Percentiles rank a stretch among this genome's conserved stretches.
Conservation (phyloP, 1,140 invertebrate genomes). For the Polyergus mexicanus region DNA sequence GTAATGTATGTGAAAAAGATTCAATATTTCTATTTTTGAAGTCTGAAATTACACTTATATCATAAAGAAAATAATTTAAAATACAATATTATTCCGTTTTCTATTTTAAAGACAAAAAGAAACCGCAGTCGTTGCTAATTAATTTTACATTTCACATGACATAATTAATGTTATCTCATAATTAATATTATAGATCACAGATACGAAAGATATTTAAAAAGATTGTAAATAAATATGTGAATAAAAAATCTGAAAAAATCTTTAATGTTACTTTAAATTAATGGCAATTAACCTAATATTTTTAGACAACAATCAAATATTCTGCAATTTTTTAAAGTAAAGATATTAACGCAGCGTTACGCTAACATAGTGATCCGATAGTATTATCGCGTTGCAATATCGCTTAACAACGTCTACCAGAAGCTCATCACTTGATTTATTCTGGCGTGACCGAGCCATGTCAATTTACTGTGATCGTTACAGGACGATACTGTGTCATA, state of each 20-base stretch:
- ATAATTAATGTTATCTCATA: too few species aligned
- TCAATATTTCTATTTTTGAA: not conserved
- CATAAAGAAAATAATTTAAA: too few species aligned
- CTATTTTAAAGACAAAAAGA: too few species aligned
- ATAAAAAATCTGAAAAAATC: not conserved
- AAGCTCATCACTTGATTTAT: constrained; percentile 33
- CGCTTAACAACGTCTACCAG: constrained; percentile 6
- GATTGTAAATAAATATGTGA: not conserved
- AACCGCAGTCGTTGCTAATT: too few species aligned
- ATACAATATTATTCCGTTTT: too few species aligned
- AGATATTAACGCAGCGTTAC: constrained; percentile 1
- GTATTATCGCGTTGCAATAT: constrained; percentile 35
- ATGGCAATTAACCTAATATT: not conserved
- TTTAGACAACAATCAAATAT: not conserved
- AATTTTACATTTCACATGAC: too few species aligned
- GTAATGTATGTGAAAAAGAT: not conserved
- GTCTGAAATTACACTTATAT: not conserved
- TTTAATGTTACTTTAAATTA: too few species aligned
- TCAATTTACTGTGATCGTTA: constrained; percentile 62
- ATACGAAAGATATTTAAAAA: not conserved
- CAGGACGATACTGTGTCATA: not conserved
- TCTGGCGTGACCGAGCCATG: constrained; percentile 28
- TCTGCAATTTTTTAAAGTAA: not conserved
- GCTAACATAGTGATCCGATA: constrained; percentile 18
- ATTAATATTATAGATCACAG: too few species aligned